Evolutionary conservation across 2,888 invertebrate species (phyloP), one percentile per base, ranked within the genome.

Genomic region (Hypercompe scribonia): DNA sequence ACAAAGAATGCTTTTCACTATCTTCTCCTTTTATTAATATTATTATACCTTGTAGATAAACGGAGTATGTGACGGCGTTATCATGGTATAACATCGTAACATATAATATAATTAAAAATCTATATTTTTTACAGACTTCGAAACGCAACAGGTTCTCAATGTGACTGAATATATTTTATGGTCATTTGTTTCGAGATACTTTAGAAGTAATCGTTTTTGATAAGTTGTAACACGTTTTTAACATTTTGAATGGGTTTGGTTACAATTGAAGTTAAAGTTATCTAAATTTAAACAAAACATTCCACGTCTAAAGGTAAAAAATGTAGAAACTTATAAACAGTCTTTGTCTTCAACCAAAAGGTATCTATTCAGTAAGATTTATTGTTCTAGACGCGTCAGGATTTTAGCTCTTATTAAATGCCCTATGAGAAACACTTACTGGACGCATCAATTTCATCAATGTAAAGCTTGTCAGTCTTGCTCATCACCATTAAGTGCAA

Each of bases 401-500:
- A 28, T 58, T 58, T 58, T 28, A n/a, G 28, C 13, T 21, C 15
- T 15, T 8, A 10, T n/a, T n/a, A n/a, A n/a, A n/a, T n/a, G n/a
- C n/a, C n/a, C n/a, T n/a, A n/a, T n/a, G n/a, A n/a, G n/a, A n/a
- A n/a, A 34, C 69, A 94, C 94, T 93, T 77, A 95, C 95, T 89
- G 0, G 92, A 90, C 5, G 89, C 86, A 78, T 95, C 94, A 67
- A 95, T 91, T 77, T 95, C 94, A 63, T 95, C 94, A 3, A 95
- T 90, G 65, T 94, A 95, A 4, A 95, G 83, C 39, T 93, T 93
- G 70, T 95, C 93, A 18, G 91, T 90, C 68, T 90, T 90, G 75
- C 95, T 95, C 90, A 95, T 84, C 68, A 95, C 76, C 88, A 95
- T 90, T 39, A 91, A 89, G 74, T 95, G 95, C 71, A 95, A 83